A percentile compares a stretch with the other conserved stretches of the same genome.
These are phyloP conservation scores for Thelaira solivaga DNA, from an alignment of 2,888 invertebrate species.

Conservation along the genomic window DNA sequence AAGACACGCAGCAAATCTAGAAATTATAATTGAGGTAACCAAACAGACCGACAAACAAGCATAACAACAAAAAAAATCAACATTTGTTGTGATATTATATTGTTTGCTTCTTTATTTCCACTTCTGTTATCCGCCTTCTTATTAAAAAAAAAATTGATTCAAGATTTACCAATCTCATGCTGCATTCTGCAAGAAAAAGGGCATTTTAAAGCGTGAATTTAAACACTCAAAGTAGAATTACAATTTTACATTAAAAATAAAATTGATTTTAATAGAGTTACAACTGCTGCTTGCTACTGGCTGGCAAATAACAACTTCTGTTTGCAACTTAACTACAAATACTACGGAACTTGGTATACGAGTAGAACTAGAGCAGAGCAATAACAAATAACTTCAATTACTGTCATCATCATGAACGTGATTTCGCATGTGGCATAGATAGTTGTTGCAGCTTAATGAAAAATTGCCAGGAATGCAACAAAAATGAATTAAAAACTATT, in stretches of 20 bases:
- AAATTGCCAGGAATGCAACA: slow-evolving; percentile 54
- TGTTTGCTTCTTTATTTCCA: not conserved
- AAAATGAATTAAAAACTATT: slow-evolving; percentile 58
- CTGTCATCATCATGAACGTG: slow-evolving; percentile 41
- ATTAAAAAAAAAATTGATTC: not conserved
- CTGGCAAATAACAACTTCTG: slow-evolving; percentile 25
- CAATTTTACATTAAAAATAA: slow-evolving; percentile 54
- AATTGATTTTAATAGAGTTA: slow-evolving; percentile 62
- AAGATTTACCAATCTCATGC: not conserved
- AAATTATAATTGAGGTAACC: not conserved
- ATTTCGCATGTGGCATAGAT: not conserved
- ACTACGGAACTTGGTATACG: no score
- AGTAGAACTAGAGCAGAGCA: no score
- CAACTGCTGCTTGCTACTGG: slow-evolving; percentile 37
- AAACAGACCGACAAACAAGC: not conserved
- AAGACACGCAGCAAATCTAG: not conserved
- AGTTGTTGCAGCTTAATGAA: slow-evolving; percentile 20
- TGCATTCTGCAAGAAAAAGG: slow-evolving; percentile 6
- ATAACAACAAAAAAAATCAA: no score
- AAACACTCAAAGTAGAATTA: slow-evolving; percentile 44
- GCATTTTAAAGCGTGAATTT: slow-evolving; percentile 44
- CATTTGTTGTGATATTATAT: no score
- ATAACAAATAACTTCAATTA: slow-evolving; percentile 57
- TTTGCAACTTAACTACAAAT: not conserved
- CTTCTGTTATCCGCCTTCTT: not conserved